Percentiles rank a stretch among this genome's conserved stretches.
These are phyloP conservation scores for Oryzias curvinotus DNA, from an alignment of 2,113 vertebrate species.

Conservation along the genomic window DNA sequence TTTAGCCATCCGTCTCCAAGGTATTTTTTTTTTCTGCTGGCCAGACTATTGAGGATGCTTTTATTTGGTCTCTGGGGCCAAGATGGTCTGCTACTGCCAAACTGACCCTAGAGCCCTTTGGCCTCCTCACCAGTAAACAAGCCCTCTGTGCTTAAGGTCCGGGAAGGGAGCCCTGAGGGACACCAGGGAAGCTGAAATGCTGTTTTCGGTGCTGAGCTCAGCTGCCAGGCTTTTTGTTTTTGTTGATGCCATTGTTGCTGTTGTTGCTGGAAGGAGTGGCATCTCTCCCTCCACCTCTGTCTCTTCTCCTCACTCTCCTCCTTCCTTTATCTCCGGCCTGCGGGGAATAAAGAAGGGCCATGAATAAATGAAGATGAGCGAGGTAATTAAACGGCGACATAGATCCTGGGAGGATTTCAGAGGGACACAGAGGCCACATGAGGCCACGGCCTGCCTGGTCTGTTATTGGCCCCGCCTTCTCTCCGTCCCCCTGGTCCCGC, in stretches of 20 bases:
- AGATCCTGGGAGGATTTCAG: slow-evolving; percentile 90
- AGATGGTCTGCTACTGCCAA: slow-evolving; percentile 32
- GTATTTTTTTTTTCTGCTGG: slow-evolving; percentile 41
- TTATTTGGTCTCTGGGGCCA: slow-evolving; percentile 46
- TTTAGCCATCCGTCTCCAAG: slow-evolving; percentile 60
- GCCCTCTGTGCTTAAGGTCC: slow-evolving; percentile 27
- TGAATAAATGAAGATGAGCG: slow-evolving; percentile 94
- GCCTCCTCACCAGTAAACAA: slow-evolving; percentile 58
- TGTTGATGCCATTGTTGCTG: slow-evolving; percentile 48
- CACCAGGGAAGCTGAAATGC: slow-evolving; percentile 39
- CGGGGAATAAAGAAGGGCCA: slow-evolving; percentile 83
- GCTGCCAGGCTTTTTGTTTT: slow-evolving; percentile 49
- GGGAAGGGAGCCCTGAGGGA: slow-evolving; percentile 37
- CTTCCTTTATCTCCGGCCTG: slow-evolving; percentile 70
- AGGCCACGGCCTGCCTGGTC: slow-evolving; percentile 59
- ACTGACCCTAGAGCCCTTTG: slow-evolving; percentile 66
- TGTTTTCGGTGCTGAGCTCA: slow-evolving; percentile 27
- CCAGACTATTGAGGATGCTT: slow-evolving; percentile 60
- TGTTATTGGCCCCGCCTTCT: slow-evolving; percentile 33
- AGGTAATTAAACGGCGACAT: slow-evolving; percentile 91
- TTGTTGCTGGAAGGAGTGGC: slow-evolving; percentile 47
- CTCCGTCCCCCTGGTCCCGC: slow-evolving; percentile 63
- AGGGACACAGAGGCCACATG: slow-evolving; percentile 80
- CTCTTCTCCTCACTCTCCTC: slow-evolving; percentile 13
- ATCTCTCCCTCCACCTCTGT: slow-evolving; percentile 31